Conservation (phyloP, 2,797 vertebrate genomes). For the Notamacropus eugenii region DNA sequence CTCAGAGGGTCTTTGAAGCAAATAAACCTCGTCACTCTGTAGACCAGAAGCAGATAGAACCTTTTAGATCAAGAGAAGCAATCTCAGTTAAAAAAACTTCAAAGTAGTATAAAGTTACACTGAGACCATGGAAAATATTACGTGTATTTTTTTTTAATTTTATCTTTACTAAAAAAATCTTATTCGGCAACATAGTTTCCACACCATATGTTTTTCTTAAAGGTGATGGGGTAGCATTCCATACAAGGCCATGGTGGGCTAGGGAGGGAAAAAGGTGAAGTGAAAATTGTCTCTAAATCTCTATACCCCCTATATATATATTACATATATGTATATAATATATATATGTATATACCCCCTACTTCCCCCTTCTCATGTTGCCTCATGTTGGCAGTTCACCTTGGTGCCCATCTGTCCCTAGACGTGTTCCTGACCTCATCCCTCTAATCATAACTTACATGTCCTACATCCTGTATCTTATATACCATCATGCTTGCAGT, state of each 20-base stretch:
- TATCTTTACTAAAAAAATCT: not conserved
- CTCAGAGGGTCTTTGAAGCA: not conserved
- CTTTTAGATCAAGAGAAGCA: not conserved
- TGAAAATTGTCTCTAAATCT: not conserved
- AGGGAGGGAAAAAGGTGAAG: not conserved
- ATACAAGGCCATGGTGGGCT: not conserved
- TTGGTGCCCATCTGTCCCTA: not conserved
- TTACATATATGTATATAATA: too few species aligned
- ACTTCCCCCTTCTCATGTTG: not conserved
- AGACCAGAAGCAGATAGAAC: not conserved
- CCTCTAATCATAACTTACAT: not conserved
- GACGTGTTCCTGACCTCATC: not conserved
- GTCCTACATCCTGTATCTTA: not conserved
- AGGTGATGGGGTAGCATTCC: not conserved
- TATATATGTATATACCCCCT: not conserved
- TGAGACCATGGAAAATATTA: not conserved
- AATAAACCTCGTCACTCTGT: not conserved
- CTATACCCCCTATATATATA: not conserved
- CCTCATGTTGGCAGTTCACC: not conserved
- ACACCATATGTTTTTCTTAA: not conserved
- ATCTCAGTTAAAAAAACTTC: not conserved
- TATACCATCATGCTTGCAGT: not conserved
- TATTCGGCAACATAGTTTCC: not conserved
- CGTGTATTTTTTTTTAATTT: not conserved
- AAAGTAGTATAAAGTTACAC: not conserved